Base-by-base conservation (phyloP, 2,797 vertebrate species). In the Chaetodon trifasciatus region DNA sequence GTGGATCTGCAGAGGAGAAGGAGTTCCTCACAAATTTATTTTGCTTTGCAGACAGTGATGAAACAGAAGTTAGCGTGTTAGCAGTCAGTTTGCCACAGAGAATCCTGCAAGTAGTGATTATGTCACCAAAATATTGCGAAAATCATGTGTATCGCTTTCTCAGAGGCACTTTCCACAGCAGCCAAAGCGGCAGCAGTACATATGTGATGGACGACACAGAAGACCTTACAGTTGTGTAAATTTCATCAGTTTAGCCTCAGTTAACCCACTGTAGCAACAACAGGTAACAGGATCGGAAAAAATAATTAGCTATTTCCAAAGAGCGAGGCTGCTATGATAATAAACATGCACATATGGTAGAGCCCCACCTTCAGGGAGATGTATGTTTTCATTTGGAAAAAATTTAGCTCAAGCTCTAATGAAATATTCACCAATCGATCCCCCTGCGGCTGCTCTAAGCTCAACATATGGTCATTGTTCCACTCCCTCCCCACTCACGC, bases 381-480 rank as follows among this genome's bases (percentile, higher is more conserved):
- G 87, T 91, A 93, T 86, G 90, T 91, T 93, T 95, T 92, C 81
- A 90, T 90, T 91, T 91, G 79, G 79, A 89, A 86, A 87, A 75
- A 92, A 93, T 94, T 94, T 89, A 91, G 89, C 86, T 89, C 82
- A 75, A 61, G 84, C 84, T 58, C 88, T 91, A 79, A 93, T 94
- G 87, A 93, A 95, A 94, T 92, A 92, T 93, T 93, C 89, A 93
- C 79, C 86, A 67, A 80, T 89, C 62, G 47, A 85, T 88, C 81
- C 86, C 91, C 89, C 82, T 32, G 80, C 67, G 88, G 89, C 88
- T 88, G 73, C 78, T 76, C 87, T 83, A 61, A 81, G 89, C 91
- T 83, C 84, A 13, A 84, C 92, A 93, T 93, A 94, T 94, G 93
- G 91, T 90, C 93, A 92, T 93, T 93, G 92, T 93, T 91, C 67